Base-by-base conservation (phyloP, 1,140 invertebrate genomes). In the Drosophila watanabei region DNA sequence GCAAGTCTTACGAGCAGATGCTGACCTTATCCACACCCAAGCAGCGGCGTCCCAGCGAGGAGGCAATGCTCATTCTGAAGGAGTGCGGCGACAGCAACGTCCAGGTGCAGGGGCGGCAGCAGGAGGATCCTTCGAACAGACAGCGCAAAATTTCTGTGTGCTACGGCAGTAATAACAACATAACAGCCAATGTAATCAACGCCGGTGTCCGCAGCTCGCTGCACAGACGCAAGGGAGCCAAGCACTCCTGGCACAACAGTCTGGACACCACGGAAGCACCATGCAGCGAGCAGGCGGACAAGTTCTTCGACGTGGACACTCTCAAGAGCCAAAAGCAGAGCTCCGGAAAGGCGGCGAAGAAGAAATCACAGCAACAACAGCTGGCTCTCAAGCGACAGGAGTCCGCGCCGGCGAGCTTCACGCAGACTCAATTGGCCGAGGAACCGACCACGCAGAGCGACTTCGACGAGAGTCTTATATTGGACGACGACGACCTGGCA, bases 31-130 rank as follows among this genome's bases (percentile, higher is more conserved):
- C 72, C 90, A 30, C 77, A n/a, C 73, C 58, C 8, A 95, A 95
- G 79, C 95, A 95, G 57, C 93, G 96, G 30, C 92, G 97, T 56
- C 96, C 96, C 0, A 97, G 96, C 82, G 97, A 97, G 85, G 96
- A 97, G 78, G 96, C 96, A 0, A 94, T 97, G 75, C 95, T 95
- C 33, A 97, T 97, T 65, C 57, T 92, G 0, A 92, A 92, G 48
- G 80, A 88, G 7, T 92, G 90, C 11, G 86, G 77, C 0, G 87
- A 91, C 16, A 63, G 14, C 16, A 46, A 30, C 9, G 7, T 49
- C 20, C 56, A 18, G 8, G 56, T 28, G 10, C 35, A 3, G 33
- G 51, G 13, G 0, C n/a, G 20, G 9, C 39, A 37, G 16, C 63
- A 62, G 93, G 58, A 62, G 93, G 59, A 94, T 77, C 78, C 70